Evolutionary conservation across 2,113 vertebrate species (phyloP).

Genomic region (Malurus elegans): DNA sequence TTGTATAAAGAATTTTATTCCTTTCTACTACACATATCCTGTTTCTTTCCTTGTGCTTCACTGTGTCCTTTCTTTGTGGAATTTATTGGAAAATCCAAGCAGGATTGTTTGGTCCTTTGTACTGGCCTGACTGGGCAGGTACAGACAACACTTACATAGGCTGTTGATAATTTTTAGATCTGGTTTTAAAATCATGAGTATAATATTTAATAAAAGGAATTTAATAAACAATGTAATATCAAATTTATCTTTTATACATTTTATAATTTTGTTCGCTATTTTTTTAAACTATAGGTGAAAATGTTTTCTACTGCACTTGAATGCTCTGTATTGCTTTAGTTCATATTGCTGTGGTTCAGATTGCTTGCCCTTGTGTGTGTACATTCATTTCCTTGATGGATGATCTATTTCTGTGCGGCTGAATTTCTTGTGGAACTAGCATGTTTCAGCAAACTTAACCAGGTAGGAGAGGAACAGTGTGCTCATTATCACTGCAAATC

Average conservation of each 20-base stretch:
- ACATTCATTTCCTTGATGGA: background rate
- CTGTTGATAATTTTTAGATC: background rate
- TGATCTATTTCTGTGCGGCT: background rate
- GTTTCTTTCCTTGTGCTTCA: background rate
- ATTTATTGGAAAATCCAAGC: background rate
- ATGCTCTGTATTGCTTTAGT: background rate
- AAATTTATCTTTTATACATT: background rate
- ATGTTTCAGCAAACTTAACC: background rate
- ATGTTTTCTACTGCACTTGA: background rate
- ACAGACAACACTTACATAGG: background rate
- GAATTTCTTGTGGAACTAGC: background rate
- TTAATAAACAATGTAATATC: background rate
- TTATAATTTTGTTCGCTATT: background rate
- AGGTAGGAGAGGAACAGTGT: background rate
- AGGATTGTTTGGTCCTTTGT: background rate
- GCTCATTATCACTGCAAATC: background rate
- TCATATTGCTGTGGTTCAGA: background rate
- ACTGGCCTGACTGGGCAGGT: background rate
- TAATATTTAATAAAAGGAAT: background rate
- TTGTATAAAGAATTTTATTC: background rate
- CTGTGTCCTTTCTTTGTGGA: background rate
- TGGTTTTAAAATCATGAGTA: background rate
- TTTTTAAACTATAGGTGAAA: background rate
- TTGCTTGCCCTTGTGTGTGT: background rate
- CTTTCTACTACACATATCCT: background rate